phyloP scores from a whole-genome alignment of 2,113 vertebrate species.

The Chionodraco myersi region DNA sequence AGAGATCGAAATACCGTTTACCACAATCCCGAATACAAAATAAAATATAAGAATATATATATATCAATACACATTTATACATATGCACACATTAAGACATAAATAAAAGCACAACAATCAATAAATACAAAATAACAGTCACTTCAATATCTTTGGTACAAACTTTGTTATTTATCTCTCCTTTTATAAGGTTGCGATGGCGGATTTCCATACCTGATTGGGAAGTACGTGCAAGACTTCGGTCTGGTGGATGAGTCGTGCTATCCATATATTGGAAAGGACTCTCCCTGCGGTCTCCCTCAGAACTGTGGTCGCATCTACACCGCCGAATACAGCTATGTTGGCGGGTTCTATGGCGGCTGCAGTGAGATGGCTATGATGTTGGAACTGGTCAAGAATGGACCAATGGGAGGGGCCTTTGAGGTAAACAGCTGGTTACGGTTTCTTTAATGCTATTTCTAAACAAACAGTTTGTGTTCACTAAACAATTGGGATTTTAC shows the following conservation, averaged over 20 bases:
- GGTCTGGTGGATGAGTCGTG: constrained; percentile 93
- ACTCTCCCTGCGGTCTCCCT: constrained; percentile 84
- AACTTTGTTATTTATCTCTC: not conserved
- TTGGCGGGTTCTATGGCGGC: constrained; percentile 95
- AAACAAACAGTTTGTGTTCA: not conserved
- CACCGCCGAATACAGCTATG: constrained; percentile 89
- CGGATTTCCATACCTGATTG: constrained; percentile 95
- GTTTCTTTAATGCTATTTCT: not conserved
- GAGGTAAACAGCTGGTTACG: constrained; percentile 75
- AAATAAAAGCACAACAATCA: too few species aligned
- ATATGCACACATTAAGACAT: too few species aligned
- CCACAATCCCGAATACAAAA: too few species aligned
- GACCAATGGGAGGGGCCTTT: constrained; percentile 91
- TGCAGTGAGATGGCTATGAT: constrained; percentile 95
- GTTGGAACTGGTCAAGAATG: constrained; percentile 88
- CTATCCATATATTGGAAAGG: constrained; percentile 87
- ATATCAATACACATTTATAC: too few species aligned
- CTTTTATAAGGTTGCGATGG: constrained; percentile 89
- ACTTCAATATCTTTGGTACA: too few species aligned
- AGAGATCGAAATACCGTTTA: too few species aligned
- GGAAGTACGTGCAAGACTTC: constrained; percentile 94
- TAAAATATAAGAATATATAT: too few species aligned
- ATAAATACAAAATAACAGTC: too few species aligned
- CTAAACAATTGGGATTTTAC: not conserved
- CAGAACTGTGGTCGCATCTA: constrained; percentile 85